phyloP scores from a whole-genome alignment of 2,797 vertebrate genomes.

The Muraenolepis orangiensis region DNA sequence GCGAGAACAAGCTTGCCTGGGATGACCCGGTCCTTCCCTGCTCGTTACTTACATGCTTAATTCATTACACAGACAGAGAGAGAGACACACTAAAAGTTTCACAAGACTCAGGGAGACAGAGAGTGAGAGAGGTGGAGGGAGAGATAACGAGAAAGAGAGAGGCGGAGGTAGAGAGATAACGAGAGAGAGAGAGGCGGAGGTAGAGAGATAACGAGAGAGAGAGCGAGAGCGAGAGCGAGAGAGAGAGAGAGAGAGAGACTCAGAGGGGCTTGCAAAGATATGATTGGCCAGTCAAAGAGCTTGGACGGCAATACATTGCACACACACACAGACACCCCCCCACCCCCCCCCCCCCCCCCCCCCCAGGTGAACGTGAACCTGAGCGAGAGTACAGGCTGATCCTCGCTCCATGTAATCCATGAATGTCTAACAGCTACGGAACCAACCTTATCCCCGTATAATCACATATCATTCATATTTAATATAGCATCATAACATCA shows the following conservation, averaged over 20 bases:
- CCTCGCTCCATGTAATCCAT: conserved; percentile 23
- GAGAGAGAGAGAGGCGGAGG: neutral
- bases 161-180: neutral
- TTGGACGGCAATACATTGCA: neutral
- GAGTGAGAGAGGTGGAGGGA: neutral
- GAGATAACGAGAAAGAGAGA: conserved; percentile 7
- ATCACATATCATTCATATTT: too few relatives aligned
- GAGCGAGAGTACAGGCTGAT: neutral
- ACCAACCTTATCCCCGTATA: too few relatives aligned
- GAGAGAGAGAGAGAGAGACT: neutral
- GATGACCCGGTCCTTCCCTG: conserved; percentile 21
- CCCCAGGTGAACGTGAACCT: neutral
- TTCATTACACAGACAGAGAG: conserved; percentile 61
- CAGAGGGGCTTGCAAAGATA: neutral
- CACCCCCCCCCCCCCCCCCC: neutral
- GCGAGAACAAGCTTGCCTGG: conserved; percentile 25
- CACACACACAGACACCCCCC: too few relatives aligned
- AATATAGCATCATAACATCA: too few relatives aligned
- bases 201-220: neutral
- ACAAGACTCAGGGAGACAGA: conserved; percentile 41
- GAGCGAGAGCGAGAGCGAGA: conserved; percentile 1
- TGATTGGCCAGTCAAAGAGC: neutral
- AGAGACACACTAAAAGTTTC: conserved; percentile 50
- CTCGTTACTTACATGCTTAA: conserved; percentile 55
- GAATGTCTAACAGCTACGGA: too few relatives aligned